Evolutionary conservation across 2,797 vertebrate genomes (phyloP).

Genomic region (Onychomys leucogaster): DNA sequence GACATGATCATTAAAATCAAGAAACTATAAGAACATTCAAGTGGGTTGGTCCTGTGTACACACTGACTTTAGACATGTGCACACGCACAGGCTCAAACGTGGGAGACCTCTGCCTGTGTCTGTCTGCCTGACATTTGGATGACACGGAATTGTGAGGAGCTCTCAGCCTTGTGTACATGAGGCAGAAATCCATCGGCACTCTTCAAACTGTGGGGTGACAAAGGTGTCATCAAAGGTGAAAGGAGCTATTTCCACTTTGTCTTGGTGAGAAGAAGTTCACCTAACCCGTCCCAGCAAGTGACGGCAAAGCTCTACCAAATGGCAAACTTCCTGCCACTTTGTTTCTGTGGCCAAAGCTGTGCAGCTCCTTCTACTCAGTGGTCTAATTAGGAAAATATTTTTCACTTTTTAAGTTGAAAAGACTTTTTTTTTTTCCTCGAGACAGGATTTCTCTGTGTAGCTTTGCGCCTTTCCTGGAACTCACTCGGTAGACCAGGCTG

Average conservation of each 20-base stretch:
- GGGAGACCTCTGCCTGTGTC: neutral
- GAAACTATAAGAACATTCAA: slow-evolving; percentile 23
- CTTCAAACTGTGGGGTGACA: slow-evolving; percentile 3
- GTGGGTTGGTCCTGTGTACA: neutral
- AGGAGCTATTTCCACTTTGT: neutral
- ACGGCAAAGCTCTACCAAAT: neutral
- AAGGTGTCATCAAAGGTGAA: neutral
- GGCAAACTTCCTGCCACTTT: neutral
- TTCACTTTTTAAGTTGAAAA: neutral
- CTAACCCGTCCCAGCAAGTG: accelerated
- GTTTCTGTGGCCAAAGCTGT: neutral
- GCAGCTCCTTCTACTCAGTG: neutral
- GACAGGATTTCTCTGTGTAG: no score
- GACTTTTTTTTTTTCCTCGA: neutral
- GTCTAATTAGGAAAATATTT: neutral
- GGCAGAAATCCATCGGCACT: slow-evolving; percentile 39
- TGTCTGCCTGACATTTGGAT: slow-evolving; percentile 43
- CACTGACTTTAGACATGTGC: neutral
- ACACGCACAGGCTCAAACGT: neutral
- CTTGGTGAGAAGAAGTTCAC: neutral
- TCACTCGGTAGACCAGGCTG: no score
- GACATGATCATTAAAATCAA: neutral
- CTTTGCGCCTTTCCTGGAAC: no score
- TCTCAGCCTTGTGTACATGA: neutral
- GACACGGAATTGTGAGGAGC: slow-evolving; percentile 46